phyloP scores from a whole-genome alignment of 2,888 invertebrate species.

The Tupiocoris notatus region DNA sequence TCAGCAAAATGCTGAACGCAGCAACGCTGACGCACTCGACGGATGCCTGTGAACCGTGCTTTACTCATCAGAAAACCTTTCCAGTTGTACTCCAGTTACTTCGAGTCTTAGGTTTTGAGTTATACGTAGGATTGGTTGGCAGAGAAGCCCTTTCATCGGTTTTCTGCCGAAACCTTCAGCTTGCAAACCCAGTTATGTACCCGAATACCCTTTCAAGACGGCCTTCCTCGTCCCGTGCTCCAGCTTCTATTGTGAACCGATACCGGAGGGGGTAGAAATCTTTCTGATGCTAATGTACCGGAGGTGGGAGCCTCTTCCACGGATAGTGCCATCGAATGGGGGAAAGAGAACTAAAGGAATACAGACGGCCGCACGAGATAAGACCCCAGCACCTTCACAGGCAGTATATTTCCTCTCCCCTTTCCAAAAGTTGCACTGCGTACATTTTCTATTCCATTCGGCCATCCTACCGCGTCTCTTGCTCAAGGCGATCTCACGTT shows the following conservation, averaged over 20 bases:
- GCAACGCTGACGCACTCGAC: no score
- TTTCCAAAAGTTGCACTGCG: neutral
- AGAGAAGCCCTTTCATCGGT: neutral
- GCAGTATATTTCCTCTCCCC: neutral
- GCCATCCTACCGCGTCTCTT: neutral
- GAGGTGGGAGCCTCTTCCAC: neutral
- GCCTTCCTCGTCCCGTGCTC: neutral
- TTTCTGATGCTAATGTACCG: slow-evolving; percentile 29
- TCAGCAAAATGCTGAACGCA: no score
- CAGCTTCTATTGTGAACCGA: slow-evolving; percentile 11
- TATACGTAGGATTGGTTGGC: neutral
- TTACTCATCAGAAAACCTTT: no score
- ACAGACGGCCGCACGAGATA: neutral
- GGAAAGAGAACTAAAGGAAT: slow-evolving; percentile 8
- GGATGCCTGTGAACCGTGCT: no score
- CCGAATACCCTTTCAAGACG: slow-evolving; percentile 19
- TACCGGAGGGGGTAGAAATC: slow-evolving; percentile 2
- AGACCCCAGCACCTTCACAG: neutral
- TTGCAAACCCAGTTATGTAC: slow-evolving; percentile 13
- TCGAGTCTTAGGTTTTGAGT: no score
- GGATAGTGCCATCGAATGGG: slow-evolving; percentile 16
- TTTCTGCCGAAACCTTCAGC: neutral
- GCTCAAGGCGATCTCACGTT: no score
- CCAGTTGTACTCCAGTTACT: no score
- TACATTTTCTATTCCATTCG: neutral